A percentile compares a stretch with the other conserved stretches of the same genome.
Conservation (phyloP, 1,140 invertebrate genomes). For the Cepaea nemoralis region DNA sequence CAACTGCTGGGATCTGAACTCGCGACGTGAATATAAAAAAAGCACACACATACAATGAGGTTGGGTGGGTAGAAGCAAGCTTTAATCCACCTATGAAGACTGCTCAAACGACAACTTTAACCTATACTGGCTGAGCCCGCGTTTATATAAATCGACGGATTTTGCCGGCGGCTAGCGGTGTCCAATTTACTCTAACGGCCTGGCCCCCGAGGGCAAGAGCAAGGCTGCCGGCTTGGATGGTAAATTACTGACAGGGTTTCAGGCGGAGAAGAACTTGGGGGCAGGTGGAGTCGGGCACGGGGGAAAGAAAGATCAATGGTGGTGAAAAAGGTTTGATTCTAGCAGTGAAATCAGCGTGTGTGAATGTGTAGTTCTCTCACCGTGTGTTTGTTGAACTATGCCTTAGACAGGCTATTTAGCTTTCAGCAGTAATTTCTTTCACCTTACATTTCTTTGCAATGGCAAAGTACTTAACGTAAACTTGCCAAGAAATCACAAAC, state of each 20-base stretch:
- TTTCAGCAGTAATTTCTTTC: too few species aligned
- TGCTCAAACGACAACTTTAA: constrained; percentile 17
- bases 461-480: too few species aligned
- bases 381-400: neutral
- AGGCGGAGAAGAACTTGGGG: neutral
- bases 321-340: neutral
- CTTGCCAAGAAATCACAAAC: too few species aligned
- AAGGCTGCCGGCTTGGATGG: constrained; percentile 14
- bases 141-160: neutral
- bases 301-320: constrained; percentile 9
- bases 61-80: neutral
- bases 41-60: neutral
- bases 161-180: neutral
- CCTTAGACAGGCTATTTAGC: too few species aligned
- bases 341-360: constrained; percentile 1
- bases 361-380: neutral
- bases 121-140: neutral
- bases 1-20: too few species aligned
- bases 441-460: too few species aligned
- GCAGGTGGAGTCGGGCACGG: neutral
- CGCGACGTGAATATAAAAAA: too few species aligned
- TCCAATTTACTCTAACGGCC: constrained; percentile 41
- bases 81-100: neutral
- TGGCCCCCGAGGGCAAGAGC: neutral
- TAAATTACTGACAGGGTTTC: constrained; percentile 9